Base-by-base conservation (phyloP, 2,113 vertebrate species). In the Erythrolamprus reginae region DNA sequence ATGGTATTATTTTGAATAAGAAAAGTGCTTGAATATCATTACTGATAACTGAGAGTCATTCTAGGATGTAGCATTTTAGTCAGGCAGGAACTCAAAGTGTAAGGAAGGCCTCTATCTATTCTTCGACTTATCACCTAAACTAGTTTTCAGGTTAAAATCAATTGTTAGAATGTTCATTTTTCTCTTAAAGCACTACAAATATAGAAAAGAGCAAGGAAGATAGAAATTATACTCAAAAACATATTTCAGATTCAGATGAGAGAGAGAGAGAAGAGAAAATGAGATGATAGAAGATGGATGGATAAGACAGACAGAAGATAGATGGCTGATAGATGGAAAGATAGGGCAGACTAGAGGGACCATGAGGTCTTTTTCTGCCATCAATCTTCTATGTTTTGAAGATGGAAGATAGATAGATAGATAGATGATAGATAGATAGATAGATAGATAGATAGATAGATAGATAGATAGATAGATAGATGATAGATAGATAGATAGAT, bases 141-240 rank as follows among this genome's bases (percentile, higher is more conserved):
- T 19, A 91, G 45, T 91, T 88, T 26, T 86, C 86, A 47, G 15
- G 5, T 95, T 84, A 93, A 70, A 53, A 53, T 84, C 86, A 65
- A 90, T 89, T 93, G 90, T 87, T 90, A 90, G 38, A 77, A 51
- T 91, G 33, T 90, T 93, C 90, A 48, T 83, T 93, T 96, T 96
- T 93, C 89, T 82, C 51, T 90, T 86, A 91, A 58, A n/a, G n/a
- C 17, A n/a, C 12, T 65, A 38, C 48, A 65, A 52, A 45, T 12
- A 42, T 42, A 45, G 33, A 38, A 12, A 52, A 53, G 23, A 33
- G 15, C 38, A 55, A 9, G 38, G 33, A 45, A 42, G 33, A 2
- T 45, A 5, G 21, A 38, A 77, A 77, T 77, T 38, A 38, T 3
- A 38, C 2, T 38, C 13, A 70, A n/a, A 70, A 33, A 38, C n/a